These are phyloP conservation scores for Apis dorsata DNA, from an alignment of 1,140 invertebrate species.

Conservation along the genomic window DNA sequence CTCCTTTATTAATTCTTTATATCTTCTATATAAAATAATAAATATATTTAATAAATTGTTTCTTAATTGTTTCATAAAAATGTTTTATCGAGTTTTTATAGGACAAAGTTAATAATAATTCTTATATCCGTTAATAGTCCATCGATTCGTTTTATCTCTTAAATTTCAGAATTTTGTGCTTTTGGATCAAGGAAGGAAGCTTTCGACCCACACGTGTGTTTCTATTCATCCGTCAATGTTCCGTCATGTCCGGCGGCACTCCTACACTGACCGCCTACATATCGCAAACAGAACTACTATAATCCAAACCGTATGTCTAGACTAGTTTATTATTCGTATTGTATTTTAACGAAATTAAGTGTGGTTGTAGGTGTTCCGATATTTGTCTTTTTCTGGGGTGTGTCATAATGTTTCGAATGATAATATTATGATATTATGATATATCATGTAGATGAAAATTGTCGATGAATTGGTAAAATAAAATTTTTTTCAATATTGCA, in stretches of 20 bases:
- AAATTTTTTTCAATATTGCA: neutral
- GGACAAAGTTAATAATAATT: neutral
- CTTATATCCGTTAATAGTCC: neutral
- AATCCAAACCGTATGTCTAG: constrained; percentile 56
- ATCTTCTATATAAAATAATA: too few relatives aligned
- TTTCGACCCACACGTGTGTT: constrained; percentile 42
- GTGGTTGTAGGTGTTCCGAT: constrained; percentile 4
- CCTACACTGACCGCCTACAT: constrained; percentile 64
- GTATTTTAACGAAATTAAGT: constrained; percentile 67
- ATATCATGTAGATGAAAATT: neutral
- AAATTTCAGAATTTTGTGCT: constrained; percentile 35
- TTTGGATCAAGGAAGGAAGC: constrained; percentile 53
- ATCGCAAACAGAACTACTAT: constrained; percentile 60
- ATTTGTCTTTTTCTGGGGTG: constrained; percentile 35
- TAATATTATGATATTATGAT: neutral
- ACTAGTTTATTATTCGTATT: constrained; percentile 64
- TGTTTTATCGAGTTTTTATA: neutral
- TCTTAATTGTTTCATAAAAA: too few relatives aligned
- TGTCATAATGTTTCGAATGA: neutral
- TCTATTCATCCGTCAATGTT: constrained; percentile 57
- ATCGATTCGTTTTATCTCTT: constrained; percentile 25
- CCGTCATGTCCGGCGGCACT: constrained; percentile 63
- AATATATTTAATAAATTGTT: too few relatives aligned
- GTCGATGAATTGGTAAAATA: neutral
- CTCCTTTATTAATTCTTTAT: neutral